Base-by-base conservation (phyloP, 2,888 invertebrate species). In the Xanthia togata region DNA sequence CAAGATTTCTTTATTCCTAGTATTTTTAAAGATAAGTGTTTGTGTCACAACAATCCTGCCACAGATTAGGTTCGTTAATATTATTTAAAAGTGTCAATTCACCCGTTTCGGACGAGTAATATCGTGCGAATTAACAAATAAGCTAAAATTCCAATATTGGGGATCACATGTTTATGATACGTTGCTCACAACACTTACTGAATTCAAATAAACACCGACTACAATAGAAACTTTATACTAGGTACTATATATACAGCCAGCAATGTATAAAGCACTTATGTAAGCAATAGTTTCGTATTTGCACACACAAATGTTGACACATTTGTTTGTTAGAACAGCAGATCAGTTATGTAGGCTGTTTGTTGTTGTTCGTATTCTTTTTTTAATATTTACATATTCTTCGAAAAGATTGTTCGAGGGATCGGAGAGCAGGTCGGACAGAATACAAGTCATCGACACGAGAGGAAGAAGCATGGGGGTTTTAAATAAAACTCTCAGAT, bases 261-360 rank as follows among this genome's bases (percentile, higher is more conserved):
- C 41, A 20, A 44, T 73, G 26, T 38, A 31, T 47, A 50, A 50
- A 14, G 38, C 11, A n/a, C 5, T 44, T 69, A 73, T 55, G 68
- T 71, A 69, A 78, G 26, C 68, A 69, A 50, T 50, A 26, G 68
- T 57, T 60, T 38, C 4, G 55, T 70, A 71, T 83, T 83, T 70
- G 55, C 74, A 41, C 69, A 41, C 20, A 59, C 41, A 50, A 81
- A 78, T 69, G n/a, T 82, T 78, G 63, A 57, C 44, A 70, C n/a
- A 71, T 69, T 72, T 31, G 65, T 50, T 26, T 71, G 50, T 73
- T 68, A 41, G n/a, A 60, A 71, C 35, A 74, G 62, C 71, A 71
- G 63, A 50, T 79, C 35, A 14, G 44, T 20, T 55, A 53, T 60
- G 26, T 69, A 53, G 59, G 23, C 57, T 35, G 23, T 23, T 57